Evolutionary conservation across 2,888 invertebrate species (phyloP), one percentile per base, ranked within the genome.

Genomic region (Corythucha ciliata): DNA sequence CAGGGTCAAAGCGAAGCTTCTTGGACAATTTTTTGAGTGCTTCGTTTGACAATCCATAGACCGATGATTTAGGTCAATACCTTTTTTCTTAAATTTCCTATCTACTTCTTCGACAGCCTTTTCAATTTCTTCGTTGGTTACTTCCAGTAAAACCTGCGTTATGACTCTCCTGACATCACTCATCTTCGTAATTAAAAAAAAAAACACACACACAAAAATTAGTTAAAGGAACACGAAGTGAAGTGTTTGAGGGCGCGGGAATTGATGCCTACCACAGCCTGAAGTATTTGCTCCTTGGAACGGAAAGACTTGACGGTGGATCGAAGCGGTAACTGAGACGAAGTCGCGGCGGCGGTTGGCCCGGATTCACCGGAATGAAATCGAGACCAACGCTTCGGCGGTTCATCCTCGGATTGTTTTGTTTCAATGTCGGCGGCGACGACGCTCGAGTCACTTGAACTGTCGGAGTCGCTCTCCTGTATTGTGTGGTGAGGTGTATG

Each of bases 91-190:
- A 68, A 70, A 71, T 74, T 79, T 85, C 87, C 87, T 87, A 87
- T 87, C 85, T 68, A 89, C 85, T 73, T 92, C 91, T 70, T 80
- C 79, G 70, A 88, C 87, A 66, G 92, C 80, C 65, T 74, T 74
- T 65, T 78, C 74, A 67, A 96, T 87, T 75, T 92, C 89, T 69
- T 83, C 81, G 69, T 85, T 87, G 21, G 96, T 96, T 63, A 93
- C 93, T 69, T 91, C 90, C 63, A 96, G 76, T 56, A 97, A 78
- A 64, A 96, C 83, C 73, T 93, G 92, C 25, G 96, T 96, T 71
- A 96, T 76, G 61, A 85, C 82, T 57, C 83, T 78, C 55, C 93
- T 80, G 46, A 94, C 88, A 65, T 81, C 80, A 67, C 86, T 70
- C 88, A 93, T 91, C 88, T 88, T 69, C 52, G n/a, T n/a, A n/a